Evolutionary conservation across 2,113 vertebrate genomes (phyloP).

Genomic region (Xenus cinereus): DNA sequence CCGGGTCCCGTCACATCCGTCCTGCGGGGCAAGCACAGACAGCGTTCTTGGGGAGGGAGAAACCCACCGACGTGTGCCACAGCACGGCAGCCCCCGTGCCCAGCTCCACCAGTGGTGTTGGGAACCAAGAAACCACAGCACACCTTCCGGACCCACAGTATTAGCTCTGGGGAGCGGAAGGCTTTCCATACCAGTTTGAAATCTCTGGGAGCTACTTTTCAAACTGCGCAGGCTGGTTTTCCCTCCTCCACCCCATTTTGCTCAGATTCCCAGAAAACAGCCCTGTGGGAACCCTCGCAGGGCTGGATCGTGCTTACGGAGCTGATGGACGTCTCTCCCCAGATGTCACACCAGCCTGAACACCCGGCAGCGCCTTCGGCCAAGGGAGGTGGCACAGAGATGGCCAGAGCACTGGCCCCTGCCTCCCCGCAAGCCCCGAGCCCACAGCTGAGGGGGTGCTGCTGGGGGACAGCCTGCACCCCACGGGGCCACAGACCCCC

Average conservation of each 20-base stretch:
- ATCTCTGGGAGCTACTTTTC: background rate
- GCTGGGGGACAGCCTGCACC: background rate
- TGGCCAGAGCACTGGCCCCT: fast-evolving
- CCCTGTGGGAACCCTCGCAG: fast-evolving
- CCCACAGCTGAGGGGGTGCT: fast-evolving
- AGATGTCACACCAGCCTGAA: background rate
- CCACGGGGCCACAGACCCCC: background rate
- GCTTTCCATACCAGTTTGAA: background rate
- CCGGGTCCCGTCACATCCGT: conserved; percentile 74
- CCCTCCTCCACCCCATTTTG: background rate
- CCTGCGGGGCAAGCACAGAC: conserved; percentile 54
- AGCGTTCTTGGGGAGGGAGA: background rate
- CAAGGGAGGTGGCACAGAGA: background rate
- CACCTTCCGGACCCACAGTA: fast-evolving
- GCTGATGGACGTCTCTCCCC: fast-evolving
- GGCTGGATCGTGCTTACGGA: fast-evolving
- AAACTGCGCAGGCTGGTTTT: fast-evolving
- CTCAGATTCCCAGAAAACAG: background rate
- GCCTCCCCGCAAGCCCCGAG: background rate
- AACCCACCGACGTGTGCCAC: fast-evolving
- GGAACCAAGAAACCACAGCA: background rate
- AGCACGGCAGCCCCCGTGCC: background rate
- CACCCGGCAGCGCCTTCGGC: background rate
- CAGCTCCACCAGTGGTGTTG: fast-evolving
- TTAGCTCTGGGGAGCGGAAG: background rate